Evolutionary conservation across 2,888 invertebrate species (phyloP), one percentile per base, ranked within the genome.

Genomic region (Ophion obscuratus): DNA sequence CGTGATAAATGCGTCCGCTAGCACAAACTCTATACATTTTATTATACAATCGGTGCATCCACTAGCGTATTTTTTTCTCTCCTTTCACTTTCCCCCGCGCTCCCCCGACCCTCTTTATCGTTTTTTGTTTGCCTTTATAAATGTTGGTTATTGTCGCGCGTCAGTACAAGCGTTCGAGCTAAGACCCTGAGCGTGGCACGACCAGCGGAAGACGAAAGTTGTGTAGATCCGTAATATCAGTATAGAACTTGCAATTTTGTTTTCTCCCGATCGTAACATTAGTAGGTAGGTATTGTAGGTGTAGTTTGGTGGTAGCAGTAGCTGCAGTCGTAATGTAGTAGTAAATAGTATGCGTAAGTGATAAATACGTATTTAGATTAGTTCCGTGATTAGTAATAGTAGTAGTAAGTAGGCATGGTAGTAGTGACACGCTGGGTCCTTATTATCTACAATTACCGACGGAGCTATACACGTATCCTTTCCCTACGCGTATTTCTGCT

Each of bases 131-230:
- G 57, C 11, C 71, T 53, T 24, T 76, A 82, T 71, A 77, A 83
- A 83, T 74, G 76, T 68, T 77, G 81, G 83, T 86, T 83, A 86
- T 83, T 86, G 86, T 86, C 86, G 80, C 86, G 83, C 86, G 77
- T 83, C 83, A 83, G 83, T 74, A 81, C 80, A 81, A 81, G 83
- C 83, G 44, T 86, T 86, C 81, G 77, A 83, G 81, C 86, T 74
- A 83, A 83, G 79, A 83, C 74, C 84, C 86, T 75, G 80, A 86
- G 86, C 86, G 86, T 83, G 86, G 83, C 86, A 83, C 86, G 83
- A 86, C 86, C 86, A 86, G 86, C 86, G 86, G 86, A 86, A 86
- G 86, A 86, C 86, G 77, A 86, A 81, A 86, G 83, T 81, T 81
- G 83, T 77, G 76, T 83, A 74, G 68, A 83, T 66, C 77, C 80